Percentiles rank a stretch among this genome's conserved stretches.
phyloP scores from a whole-genome alignment of 2,888 invertebrate species.

The Pherbina coryleti region DNA sequence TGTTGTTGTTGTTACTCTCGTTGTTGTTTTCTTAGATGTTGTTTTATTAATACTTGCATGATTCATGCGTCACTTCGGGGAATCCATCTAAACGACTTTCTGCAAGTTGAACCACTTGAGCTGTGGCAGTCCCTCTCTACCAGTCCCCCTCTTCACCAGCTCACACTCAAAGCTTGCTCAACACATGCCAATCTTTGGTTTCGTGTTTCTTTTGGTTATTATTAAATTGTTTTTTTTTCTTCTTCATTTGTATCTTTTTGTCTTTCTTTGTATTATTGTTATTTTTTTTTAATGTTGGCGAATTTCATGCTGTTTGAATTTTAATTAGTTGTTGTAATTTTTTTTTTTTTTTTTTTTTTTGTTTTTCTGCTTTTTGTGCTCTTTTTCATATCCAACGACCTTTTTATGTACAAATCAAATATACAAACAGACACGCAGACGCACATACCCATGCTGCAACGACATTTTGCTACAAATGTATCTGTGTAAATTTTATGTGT shows the following conservation, averaged over 20 bases:
- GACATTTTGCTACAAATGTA: background rate
- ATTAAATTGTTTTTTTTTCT: constrained; percentile 13
- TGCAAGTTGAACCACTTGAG: background rate
- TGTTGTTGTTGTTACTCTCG: background rate
- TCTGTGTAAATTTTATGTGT: background rate
- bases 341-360: constrained; percentile 19
- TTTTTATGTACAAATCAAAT: background rate
- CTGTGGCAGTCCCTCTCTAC: too few relatives aligned
- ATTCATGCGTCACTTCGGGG: constrained; percentile 61
- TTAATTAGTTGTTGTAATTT: constrained; percentile 42
- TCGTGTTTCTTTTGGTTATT: constrained; percentile 16
- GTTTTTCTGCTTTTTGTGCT: background rate
- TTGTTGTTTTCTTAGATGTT: background rate
- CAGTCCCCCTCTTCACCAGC: too few relatives aligned
- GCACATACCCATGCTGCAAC: too few relatives aligned
- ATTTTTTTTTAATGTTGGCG: background rate
- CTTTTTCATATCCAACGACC: background rate
- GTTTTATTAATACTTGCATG: constrained; percentile 48
- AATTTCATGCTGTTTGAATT: constrained; percentile 41
- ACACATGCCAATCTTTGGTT: background rate
- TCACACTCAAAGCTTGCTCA: too few relatives aligned
- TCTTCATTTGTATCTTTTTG: constrained; percentile 16
- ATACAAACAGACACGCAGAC: too few relatives aligned
- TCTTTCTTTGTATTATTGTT: constrained; percentile 10
- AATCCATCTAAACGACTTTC: constrained; percentile 52